phyloP scores from a whole-genome alignment of 2,797 vertebrate genomes.

The Anguilla megastoma region DNA sequence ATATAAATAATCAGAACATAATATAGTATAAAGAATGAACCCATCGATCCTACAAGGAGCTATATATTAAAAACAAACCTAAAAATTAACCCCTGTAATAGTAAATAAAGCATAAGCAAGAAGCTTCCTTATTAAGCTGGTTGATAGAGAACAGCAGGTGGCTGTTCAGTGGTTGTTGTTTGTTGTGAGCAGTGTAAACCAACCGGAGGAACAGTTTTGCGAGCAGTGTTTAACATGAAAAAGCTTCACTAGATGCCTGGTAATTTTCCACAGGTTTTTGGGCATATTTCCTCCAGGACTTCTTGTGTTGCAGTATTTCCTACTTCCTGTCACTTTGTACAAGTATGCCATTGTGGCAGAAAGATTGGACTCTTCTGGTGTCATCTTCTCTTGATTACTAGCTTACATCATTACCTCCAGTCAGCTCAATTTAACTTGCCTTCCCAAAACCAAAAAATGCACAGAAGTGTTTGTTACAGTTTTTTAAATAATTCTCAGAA shows the following conservation, averaged over 20 bases:
- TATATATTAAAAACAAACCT: background rate
- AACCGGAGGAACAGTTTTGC: background rate
- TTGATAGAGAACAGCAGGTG: background rate
- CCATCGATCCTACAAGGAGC: background rate
- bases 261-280: constrained; percentile 18
- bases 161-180: background rate
- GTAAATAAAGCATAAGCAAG: background rate
- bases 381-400: constrained; percentile 24
- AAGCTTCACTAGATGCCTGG: background rate
- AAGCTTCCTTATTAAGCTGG: background rate
- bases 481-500: background rate
- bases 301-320: background rate
- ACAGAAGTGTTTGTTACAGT: background rate
- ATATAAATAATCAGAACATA: background rate
- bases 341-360: background rate
- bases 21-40: background rate
- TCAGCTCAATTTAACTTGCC: constrained; percentile 1
- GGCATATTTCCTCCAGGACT: constrained; percentile 8
- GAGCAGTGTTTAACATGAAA: background rate
- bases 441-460: background rate
- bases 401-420: constrained; percentile 13
- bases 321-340: constrained; percentile 13
- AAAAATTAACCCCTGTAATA: background rate
- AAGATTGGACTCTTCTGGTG: background rate
- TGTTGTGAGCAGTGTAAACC: background rate